phyloP scores from a whole-genome alignment of 2,113 vertebrate species.

The Grus americana region DNA sequence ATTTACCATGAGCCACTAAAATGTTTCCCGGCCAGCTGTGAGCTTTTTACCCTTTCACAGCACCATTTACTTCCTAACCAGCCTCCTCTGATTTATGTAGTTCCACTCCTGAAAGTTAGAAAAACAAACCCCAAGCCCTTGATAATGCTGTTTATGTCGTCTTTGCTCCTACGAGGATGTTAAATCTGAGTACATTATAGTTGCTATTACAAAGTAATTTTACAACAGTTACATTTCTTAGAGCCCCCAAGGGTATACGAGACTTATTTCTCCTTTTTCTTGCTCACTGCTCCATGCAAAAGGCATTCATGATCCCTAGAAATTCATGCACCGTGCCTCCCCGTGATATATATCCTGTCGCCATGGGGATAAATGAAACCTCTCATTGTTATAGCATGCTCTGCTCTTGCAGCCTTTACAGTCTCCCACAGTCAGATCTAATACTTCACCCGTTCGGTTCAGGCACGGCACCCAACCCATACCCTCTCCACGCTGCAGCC shows the following conservation, averaged over 20 bases:
- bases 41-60: background rate
- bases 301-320: background rate
- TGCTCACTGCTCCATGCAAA: background rate
- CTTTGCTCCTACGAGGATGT: background rate
- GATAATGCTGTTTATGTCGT: background rate
- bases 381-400: background rate
- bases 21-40: background rate
- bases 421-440: background rate
- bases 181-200: background rate
- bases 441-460: accelerated
- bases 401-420: background rate
- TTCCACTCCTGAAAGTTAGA: background rate
- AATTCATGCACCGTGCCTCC: accelerated
- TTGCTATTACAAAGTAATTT: background rate
- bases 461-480: background rate
- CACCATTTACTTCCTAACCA: background rate
- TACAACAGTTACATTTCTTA: background rate
- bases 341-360: background rate
- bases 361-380: background rate
- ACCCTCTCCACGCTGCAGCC: background rate
- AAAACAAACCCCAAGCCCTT: background rate
- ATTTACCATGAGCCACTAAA: background rate
- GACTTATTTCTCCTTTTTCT: background rate
- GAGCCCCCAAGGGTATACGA: accelerated
- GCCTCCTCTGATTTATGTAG: background rate